Percentiles rank a stretch among this genome's conserved stretches.
These are phyloP conservation scores for Sminthurinus aureus DNA, from an alignment of 2,888 invertebrate species.

Conservation along the genomic window DNA sequence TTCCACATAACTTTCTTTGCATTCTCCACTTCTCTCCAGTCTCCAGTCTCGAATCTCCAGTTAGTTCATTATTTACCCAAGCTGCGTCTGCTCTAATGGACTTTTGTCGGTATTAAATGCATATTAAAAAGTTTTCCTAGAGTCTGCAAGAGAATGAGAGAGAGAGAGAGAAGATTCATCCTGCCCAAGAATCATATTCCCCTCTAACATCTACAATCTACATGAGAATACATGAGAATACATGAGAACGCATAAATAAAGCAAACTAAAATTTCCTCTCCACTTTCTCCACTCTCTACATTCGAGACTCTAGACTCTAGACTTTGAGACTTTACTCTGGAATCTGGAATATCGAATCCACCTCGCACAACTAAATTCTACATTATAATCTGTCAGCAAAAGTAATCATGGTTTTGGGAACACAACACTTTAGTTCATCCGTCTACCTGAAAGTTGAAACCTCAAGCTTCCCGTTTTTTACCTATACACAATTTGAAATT, in stretches of 20 bases:
- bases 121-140: slow-evolving; percentile 11
- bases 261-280: neutral
- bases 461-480: neutral
- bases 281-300: neutral
- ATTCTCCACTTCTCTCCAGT: neutral
- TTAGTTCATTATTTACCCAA: neutral
- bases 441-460: neutral
- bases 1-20: neutral
- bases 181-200: neutral
- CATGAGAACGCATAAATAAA: neutral
- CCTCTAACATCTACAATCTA: neutral
- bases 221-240: neutral
- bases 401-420: neutral
- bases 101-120: slow-evolving; percentile 14
- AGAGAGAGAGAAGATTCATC: neutral
- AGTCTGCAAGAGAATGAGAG: neutral
- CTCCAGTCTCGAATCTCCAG: neutral
- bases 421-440: neutral
- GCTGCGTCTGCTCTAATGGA: neutral
- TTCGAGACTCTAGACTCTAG: neutral
- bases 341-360: neutral
- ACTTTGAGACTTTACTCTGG: neutral
- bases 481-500: too few relatives aligned
- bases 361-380: neutral
- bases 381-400: slow-evolving; percentile 8